A percentile compares a stretch with the other conserved stretches of the same genome.
Conservation (phyloP, 2,888 invertebrate genomes). For the Ophraella communa region DNA sequence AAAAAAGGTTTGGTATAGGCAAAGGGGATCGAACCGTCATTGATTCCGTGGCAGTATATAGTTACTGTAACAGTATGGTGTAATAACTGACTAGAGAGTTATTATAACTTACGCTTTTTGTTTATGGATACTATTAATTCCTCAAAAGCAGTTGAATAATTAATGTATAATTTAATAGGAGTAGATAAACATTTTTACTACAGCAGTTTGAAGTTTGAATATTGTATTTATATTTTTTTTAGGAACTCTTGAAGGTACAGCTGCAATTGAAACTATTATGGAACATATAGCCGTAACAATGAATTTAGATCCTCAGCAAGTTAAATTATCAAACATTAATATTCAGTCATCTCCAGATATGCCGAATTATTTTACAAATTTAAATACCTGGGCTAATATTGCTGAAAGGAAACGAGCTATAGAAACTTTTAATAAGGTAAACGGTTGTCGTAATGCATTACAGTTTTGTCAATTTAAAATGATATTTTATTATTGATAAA, state of each 20-base stretch:
- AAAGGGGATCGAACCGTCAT: too few relatives aligned
- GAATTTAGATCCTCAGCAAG: constrained; percentile 66
- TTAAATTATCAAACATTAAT: constrained; percentile 64
- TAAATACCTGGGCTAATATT: constrained; percentile 67
- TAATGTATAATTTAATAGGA: too few relatives aligned
- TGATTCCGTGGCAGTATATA: too few relatives aligned
- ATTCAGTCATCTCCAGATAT: constrained; percentile 53
- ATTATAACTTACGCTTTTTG: too few relatives aligned
- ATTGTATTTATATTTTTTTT: constrained; percentile 6
- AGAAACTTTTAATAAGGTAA: constrained; percentile 66
- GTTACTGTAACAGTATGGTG: too few relatives aligned
- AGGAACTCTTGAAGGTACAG: constrained; percentile 71
- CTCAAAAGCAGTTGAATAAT: too few relatives aligned
- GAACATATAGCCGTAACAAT: constrained; percentile 69
- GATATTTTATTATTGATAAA: too few relatives aligned
- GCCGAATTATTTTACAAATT: constrained; percentile 64
- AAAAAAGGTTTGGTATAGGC: too few relatives aligned
- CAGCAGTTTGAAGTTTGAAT: neutral
- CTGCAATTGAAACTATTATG: constrained; percentile 69
- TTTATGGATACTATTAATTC: too few relatives aligned
- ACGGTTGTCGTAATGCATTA: neutral
- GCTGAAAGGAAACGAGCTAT: constrained; percentile 64
- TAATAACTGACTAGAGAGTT: too few relatives aligned
- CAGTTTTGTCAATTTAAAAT: neutral
- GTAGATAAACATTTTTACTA: too few relatives aligned